These are phyloP conservation scores for Corapipo altera DNA, from an alignment of 2,113 vertebrate genomes.

Conservation along the genomic window DNA sequence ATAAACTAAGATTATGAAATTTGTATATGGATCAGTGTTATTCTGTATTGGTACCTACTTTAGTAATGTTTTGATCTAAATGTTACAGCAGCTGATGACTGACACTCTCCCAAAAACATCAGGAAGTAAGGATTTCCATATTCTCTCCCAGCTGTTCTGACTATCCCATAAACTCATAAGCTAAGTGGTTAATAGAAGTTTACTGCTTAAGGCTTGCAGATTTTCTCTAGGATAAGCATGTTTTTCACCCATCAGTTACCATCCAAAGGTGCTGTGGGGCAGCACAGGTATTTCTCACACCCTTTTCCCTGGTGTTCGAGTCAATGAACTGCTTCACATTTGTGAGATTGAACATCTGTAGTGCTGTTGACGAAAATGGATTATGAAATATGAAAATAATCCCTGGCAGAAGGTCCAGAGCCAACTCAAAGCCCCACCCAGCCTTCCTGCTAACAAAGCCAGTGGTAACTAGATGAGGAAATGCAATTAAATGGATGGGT, in stretches of 20 bases:
- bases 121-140: neutral
- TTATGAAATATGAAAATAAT: neutral
- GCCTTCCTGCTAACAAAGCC: neutral
- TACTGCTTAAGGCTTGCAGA: neutral
- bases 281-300: neutral
- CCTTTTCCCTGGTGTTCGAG: neutral
- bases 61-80: neutral
- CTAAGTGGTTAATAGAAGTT: neutral
- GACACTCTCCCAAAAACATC: neutral
- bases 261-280: neutral
- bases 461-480: neutral
- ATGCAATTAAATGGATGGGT: neutral
- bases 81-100: neutral
- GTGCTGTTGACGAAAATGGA: neutral
- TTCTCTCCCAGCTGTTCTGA: neutral
- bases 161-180: neutral
- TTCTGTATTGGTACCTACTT: neutral
- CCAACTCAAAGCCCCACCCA: neutral
- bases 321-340: neutral
- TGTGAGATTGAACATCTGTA: neutral
- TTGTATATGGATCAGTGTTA: neutral
- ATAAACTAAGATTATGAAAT: neutral
- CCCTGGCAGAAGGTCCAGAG: neutral
- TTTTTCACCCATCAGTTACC: neutral
- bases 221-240: neutral